Conservation (phyloP, 2,797 vertebrate species). For the Sarcophilus harrisii region DNA sequence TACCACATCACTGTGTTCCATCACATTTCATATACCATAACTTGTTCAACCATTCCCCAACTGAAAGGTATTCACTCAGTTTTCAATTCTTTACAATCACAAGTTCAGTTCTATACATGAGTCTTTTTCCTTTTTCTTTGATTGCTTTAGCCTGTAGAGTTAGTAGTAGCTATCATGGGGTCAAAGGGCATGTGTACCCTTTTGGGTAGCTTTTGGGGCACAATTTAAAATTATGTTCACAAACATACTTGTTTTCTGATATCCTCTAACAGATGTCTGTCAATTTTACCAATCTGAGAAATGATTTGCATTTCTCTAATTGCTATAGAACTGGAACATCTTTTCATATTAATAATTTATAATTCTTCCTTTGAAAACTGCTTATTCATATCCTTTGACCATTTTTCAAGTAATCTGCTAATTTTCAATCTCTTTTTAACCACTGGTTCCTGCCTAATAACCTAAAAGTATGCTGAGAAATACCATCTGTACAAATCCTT, state of each 20-base stretch:
- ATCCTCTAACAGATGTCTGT: background rate
- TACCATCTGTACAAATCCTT: background rate
- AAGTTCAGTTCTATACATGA: background rate
- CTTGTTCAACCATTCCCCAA: background rate
- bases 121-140: background rate
- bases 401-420: background rate
- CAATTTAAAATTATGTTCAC: background rate
- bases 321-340: background rate
- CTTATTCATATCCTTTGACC: background rate
- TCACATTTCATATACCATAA: background rate
- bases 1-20: background rate
- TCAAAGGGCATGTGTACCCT: no score
- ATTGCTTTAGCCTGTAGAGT: background rate
- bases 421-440: background rate
- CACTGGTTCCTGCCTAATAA: background rate
- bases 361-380: background rate
- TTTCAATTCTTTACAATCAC: background rate
- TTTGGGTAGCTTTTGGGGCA: background rate
- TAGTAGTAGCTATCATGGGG: no score
- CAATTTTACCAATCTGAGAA: background rate
- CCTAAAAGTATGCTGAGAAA: background rate
- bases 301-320: background rate
- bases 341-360: background rate
- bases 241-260: background rate
- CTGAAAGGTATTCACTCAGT: fast-evolving